A percentile compares a stretch with the other conserved stretches of the same genome.
Evolutionary conservation across 1,140 invertebrate genomes (phyloP).

Genomic region (Heterodera carotae): DNA sequence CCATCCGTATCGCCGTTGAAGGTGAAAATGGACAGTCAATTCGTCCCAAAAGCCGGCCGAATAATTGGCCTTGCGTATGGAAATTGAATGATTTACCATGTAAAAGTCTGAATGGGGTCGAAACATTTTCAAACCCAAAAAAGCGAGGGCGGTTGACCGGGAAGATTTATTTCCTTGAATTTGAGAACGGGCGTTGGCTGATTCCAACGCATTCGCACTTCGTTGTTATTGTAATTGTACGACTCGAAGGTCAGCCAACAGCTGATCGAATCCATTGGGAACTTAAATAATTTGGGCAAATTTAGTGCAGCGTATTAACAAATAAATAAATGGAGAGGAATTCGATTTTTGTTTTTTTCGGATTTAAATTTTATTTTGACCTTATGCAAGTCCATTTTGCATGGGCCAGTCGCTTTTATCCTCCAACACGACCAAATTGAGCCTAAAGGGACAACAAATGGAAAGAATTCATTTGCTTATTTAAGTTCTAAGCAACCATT

Average conservation of each 20-base stretch:
- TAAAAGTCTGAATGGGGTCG: constrained; percentile 45
- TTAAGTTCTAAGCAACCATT: constrained; percentile 49
- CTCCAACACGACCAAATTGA: constrained; percentile 64
- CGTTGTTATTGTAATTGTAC: constrained; percentile 63
- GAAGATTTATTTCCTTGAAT: constrained; percentile 65
- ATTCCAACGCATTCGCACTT: constrained; percentile 64
- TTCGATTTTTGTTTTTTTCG: no score
- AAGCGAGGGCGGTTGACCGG: constrained; percentile 29
- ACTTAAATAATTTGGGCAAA: constrained; percentile 33
- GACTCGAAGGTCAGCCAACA: constrained; percentile 61
- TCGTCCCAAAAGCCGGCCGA: constrained; percentile 64
- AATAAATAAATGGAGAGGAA: no score
- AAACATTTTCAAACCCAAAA: not conserved
- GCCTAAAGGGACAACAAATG: constrained; percentile 28
- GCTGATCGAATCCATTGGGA: constrained; percentile 62
- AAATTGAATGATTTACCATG: constrained; percentile 59
- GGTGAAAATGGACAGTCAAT: constrained; percentile 60
- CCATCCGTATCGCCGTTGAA: constrained; percentile 63
- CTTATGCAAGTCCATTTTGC: constrained; percentile 54
- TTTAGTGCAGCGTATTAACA: no score
- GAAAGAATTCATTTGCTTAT: constrained; percentile 8
- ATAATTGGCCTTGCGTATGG: constrained; percentile 44
- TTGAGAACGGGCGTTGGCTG: constrained; percentile 55
- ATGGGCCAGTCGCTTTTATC: constrained; percentile 62
- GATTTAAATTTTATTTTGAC: constrained; percentile 10